A percentile compares a stretch with the other conserved stretches of the same genome.
phyloP scores from a whole-genome alignment of 2,113 vertebrate species.

The Myotis brandtii region DNA sequence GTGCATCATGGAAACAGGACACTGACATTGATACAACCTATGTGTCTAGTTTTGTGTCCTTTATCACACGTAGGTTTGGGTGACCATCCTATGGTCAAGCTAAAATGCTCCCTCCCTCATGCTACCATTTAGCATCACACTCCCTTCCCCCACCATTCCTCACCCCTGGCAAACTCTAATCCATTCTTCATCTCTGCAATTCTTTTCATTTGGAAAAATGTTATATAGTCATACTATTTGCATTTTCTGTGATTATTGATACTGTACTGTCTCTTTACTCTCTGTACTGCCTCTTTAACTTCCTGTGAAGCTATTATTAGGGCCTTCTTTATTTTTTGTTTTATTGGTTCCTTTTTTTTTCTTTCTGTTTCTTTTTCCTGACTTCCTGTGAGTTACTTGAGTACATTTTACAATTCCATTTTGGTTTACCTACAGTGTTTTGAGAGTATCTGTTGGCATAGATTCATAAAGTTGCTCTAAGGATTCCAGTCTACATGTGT shows the following conservation, averaged over 20 bases:
- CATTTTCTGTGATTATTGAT: constrained; percentile 1
- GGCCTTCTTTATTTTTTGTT: background rate
- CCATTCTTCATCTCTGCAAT: background rate
- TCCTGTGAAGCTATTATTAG: no score
- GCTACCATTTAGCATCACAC: background rate
- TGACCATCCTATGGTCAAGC: background rate
- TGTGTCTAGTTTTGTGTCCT: background rate
- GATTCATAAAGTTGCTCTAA: background rate
- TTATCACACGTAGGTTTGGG: background rate
- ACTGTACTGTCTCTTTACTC: no score
- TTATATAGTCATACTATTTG: background rate
- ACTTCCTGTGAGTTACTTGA: background rate
- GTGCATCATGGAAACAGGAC: no score
- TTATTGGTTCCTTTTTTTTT: background rate
- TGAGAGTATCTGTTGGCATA: background rate
- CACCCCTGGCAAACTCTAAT: background rate
- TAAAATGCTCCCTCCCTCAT: background rate
- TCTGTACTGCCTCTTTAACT: no score
- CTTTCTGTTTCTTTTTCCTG: background rate
- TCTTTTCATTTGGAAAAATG: background rate
- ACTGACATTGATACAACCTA: accelerated
- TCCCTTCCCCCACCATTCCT: background rate
- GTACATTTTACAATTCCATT: background rate
- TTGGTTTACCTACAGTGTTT: background rate
- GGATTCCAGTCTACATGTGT: background rate